phyloP scores from a whole-genome alignment of 2,113 vertebrate genomes.

The Beaufortia kweichowensis region DNA sequence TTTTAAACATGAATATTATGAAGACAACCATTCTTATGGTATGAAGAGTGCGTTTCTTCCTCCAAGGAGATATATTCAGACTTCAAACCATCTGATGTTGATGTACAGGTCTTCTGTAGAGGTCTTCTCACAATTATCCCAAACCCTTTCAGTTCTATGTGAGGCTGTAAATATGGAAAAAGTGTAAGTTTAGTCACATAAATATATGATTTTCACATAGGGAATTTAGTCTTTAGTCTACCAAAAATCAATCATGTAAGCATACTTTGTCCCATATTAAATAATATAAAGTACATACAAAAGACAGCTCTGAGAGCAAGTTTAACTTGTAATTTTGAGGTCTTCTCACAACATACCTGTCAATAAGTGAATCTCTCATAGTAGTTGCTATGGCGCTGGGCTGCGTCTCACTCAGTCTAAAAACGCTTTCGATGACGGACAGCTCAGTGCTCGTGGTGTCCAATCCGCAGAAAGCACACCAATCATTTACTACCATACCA shows the following conservation, averaged over 20 bases:
- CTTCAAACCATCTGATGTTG: conserved; percentile 10
- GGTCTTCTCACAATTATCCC: not conserved
- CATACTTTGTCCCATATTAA: not conserved
- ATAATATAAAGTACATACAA: no score
- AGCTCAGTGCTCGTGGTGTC: conserved; percentile 97
- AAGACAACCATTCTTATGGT: not conserved
- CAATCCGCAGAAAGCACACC: conserved; percentile 96
- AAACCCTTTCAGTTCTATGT: conserved; percentile 44
- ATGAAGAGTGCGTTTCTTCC: not conserved
- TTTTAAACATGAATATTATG: conserved; percentile 30
- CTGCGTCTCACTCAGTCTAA: conserved; percentile 86
- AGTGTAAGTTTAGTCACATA: not conserved
- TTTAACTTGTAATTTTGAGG: no score
- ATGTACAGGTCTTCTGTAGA: conserved; percentile 18
- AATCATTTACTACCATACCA: conserved; percentile 97
- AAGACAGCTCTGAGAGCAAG: no score
- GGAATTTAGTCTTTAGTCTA: not conserved
- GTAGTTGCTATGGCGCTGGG: conserved; percentile 91
- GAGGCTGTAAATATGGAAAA: conserved; percentile 52
- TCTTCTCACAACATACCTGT: conserved; percentile 83
- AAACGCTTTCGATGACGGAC: conserved; percentile 96
- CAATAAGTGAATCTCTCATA: conserved; percentile 95
- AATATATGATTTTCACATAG: no score
- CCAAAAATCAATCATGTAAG: not conserved
- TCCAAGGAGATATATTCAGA: not conserved